phyloP scores from a whole-genome alignment of 2,888 invertebrate genomes.

The Mesorhabditis sp. region DNA sequence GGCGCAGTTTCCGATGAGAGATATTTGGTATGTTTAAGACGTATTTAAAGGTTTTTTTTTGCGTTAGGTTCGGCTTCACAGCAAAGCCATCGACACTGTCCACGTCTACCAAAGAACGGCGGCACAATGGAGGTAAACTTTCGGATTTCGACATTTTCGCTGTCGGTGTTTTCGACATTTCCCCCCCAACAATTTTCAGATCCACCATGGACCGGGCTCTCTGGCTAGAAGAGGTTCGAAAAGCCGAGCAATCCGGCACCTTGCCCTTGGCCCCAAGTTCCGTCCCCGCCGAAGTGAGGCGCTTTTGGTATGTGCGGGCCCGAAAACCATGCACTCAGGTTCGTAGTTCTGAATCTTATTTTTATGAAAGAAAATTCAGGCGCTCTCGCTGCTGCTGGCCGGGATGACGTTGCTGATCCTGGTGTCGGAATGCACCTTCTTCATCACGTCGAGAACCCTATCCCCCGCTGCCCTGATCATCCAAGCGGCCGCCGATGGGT shows the following conservation, averaged over 20 bases:
- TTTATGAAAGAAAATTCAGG: conserved; percentile 63
- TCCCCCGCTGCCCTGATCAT: conserved; percentile 94
- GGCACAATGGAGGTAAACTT: conserved; percentile 76
- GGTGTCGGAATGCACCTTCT: conserved; percentile 99
- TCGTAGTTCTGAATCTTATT: not conserved
- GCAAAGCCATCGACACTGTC: conserved; percentile 83
- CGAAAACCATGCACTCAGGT: conserved; percentile 11
- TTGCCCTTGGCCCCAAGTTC: not conserved
- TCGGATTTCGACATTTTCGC: not conserved
- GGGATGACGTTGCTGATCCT: conserved; percentile 83
- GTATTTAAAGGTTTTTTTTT: conserved; percentile 56
- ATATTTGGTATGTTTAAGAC: conserved; percentile 10
- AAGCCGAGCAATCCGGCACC: conserved; percentile 19
- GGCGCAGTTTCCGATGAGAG: not conserved
- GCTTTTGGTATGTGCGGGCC: conserved; percentile 12
- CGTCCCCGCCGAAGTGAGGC: not conserved
- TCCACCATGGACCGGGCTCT: conserved; percentile 33
- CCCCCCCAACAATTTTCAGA: conserved; percentile 13
- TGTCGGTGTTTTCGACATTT: not conserved
- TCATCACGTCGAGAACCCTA: conserved; percentile 82
- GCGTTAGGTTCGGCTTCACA: conserved; percentile 81
- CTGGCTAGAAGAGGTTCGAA: conserved; percentile 34
- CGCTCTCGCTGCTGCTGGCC: conserved; percentile 67
- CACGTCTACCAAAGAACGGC: conserved; percentile 81
- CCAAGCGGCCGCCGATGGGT: conserved; percentile 73